phyloP scores from a whole-genome alignment of 2,113 vertebrate species.

The Macrotus californicus region DNA sequence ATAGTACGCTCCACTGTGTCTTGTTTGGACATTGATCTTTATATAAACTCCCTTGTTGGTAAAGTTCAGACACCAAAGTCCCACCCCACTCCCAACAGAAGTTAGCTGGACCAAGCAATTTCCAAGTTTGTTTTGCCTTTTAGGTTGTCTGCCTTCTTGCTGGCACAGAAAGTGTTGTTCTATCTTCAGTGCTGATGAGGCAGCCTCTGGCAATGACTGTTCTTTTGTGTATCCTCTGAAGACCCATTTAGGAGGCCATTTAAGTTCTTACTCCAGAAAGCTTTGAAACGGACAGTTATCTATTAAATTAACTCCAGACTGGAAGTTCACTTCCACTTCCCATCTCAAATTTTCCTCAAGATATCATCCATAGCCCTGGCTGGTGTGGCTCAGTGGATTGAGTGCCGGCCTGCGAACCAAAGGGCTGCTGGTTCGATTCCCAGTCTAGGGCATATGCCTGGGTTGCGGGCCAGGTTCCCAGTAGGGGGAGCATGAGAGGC shows the following conservation, averaged over 20 bases:
- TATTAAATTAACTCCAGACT: neutral
- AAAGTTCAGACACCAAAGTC: neutral
- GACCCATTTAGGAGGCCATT: neutral
- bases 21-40: neutral
- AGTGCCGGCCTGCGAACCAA: too few relatives aligned
- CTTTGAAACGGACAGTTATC: constrained; percentile 7
- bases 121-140: constrained; percentile 4
- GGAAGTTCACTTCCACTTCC: constrained; percentile 2
- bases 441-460: too few relatives aligned
- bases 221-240: neutral
- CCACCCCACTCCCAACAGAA: neutral
- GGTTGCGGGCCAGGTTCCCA: too few relatives aligned
- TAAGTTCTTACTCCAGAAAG: neutral
- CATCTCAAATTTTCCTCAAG: neutral
- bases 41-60: neutral
- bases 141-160: neutral
- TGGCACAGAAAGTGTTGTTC: neutral
- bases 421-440: too few relatives aligned
- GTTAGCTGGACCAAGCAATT: neutral
- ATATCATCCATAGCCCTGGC: neutral
- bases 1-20: neutral
- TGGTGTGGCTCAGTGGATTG: too few relatives aligned
- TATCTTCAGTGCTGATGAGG: neutral
- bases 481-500: too few relatives aligned
- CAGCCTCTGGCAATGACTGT: neutral